Evolutionary conservation across 2,888 invertebrate genomes (phyloP).

Genomic region (Carterocephalus palaemon): DNA sequence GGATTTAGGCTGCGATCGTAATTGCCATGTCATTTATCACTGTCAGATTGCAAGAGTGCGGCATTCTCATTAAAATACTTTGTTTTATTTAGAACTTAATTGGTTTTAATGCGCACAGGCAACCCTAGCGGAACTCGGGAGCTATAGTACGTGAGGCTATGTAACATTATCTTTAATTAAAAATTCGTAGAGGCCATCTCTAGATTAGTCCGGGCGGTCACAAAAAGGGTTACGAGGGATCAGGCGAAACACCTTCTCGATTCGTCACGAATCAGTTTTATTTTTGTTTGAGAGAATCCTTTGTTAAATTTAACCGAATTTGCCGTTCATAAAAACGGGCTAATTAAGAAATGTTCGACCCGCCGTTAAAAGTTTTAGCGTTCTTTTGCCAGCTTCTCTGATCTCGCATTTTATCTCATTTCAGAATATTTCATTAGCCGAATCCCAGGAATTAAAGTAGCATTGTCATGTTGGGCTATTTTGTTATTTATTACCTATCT

Average conservation of each 20-base stretch:
- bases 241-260: conserved; percentile 71
- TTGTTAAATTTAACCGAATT: conserved; percentile 76
- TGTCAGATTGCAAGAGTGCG: conserved; percentile 38
- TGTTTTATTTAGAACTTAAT: conserved; percentile 34
- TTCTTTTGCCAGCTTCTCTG: conserved; percentile 48
- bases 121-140: conserved; percentile 48
- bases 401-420: conserved; percentile 44
- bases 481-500: conserved; percentile 25
- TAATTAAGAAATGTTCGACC: conserved; percentile 75
- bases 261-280: conserved; percentile 76
- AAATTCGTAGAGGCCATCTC: conserved; percentile 64
- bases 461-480: conserved; percentile 22
- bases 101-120: conserved; percentile 38
- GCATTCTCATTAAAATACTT: conserved; percentile 37
- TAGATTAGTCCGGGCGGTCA: conserved; percentile 71
- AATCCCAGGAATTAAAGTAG: conserved; percentile 29
- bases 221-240: conserved; percentile 72
- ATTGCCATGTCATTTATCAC: conserved; percentile 38
- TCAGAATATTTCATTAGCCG: conserved; percentile 38
- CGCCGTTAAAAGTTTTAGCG: conserved; percentile 61
- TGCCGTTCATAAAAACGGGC: conserved; percentile 72
- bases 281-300: conserved; percentile 73
- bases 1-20: conserved; percentile 29
- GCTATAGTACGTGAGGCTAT: conserved; percentile 67
- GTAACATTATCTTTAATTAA: conserved; percentile 76